Evolutionary conservation across 2,888 invertebrate species (phyloP).

Genomic region (Syritta pipiens): DNA sequence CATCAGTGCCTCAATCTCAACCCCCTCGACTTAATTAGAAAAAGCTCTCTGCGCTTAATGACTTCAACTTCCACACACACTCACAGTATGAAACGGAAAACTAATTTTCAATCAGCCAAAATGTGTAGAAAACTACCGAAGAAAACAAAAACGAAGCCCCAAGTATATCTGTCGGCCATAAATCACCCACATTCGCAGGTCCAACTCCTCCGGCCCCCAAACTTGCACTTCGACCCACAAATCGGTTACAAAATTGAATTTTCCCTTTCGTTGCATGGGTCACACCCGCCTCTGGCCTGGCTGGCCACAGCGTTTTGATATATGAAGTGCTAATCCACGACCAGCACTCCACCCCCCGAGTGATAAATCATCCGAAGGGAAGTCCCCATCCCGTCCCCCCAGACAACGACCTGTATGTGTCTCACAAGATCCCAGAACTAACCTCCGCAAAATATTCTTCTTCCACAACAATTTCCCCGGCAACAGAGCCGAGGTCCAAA

Average conservation of each 20-base stretch:
- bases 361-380: conserved; percentile 63
- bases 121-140: conserved; percentile 24
- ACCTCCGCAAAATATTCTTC: conserved; percentile 42
- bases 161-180: conserved; percentile 58
- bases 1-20: neutral
- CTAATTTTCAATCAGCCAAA: conserved; percentile 65
- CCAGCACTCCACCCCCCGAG: conserved; percentile 15
- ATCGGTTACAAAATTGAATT: conserved; percentile 67
- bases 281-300: conserved; percentile 7
- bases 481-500: neutral
- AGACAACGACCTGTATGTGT: conserved; percentile 25
- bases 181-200: conserved; percentile 61
- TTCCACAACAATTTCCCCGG: conserved; percentile 29
- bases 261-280: conserved; percentile 32
- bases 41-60: neutral
- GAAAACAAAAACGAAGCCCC: conserved; percentile 57
- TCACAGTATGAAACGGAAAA: conserved; percentile 40
- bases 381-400: conserved; percentile 11
- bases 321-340: conserved; percentile 64
- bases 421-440: conserved; percentile 44
- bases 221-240: conserved; percentile 9
- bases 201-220: neutral
- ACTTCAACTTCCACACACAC: neutral
- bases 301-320: conserved; percentile 66
- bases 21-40: conserved; percentile 42